phyloP scores from a whole-genome alignment of 2,888 invertebrate genomes.

The Elaeidobius kamerunicus region DNA sequence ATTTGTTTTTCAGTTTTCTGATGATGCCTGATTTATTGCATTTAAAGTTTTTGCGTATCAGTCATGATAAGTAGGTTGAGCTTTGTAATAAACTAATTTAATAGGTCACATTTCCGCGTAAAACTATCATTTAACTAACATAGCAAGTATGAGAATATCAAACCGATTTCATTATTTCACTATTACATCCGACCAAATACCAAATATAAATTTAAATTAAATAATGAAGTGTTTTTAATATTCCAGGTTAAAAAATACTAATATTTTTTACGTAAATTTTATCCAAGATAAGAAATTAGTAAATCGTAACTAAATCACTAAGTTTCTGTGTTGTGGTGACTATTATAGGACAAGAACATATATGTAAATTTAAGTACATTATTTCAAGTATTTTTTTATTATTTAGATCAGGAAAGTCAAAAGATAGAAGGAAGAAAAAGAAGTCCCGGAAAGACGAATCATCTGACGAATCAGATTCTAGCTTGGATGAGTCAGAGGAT shows the following conservation, averaged over 20 bases:
- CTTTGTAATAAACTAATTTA: too few relatives aligned
- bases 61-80: too few relatives aligned
- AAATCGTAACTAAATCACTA: slow-evolving; percentile 18
- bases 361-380: background rate
- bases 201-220: too few relatives aligned
- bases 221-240: too few relatives aligned
- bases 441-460: slow-evolving; percentile 42
- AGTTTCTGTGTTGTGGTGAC: slow-evolving; percentile 20
- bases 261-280: too few relatives aligned
- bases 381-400: slow-evolving; percentile 33
- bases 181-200: background rate
- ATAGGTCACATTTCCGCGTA: background rate
- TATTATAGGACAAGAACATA: background rate
- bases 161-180: background rate
- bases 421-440: slow-evolving; percentile 49
- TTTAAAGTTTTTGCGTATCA: too few relatives aligned
- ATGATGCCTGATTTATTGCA: too few relatives aligned
- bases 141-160: background rate
- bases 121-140: background rate
- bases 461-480: slow-evolving; percentile 39
- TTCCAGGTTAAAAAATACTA: too few relatives aligned
- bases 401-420: slow-evolving; percentile 42
- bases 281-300: background rate
- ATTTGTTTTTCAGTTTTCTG: background rate
- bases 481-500: slow-evolving; percentile 49